These are phyloP conservation scores for Mastomys coucha DNA, from an alignment of 2,113 vertebrate species.

Conservation along the genomic window DNA sequence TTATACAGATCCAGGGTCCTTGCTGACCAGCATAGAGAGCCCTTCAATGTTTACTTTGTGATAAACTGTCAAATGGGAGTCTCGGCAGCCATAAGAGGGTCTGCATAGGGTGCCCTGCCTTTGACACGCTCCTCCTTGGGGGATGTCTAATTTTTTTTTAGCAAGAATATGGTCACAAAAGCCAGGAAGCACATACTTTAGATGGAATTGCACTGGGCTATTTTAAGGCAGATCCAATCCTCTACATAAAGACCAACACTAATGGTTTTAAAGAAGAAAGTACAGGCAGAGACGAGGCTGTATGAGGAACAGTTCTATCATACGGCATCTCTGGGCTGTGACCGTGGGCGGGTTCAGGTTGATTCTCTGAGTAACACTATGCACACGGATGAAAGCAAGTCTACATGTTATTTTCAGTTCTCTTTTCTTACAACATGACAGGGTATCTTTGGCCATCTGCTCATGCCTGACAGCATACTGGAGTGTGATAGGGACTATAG, in stretches of 20 bases:
- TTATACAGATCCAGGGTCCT: neutral
- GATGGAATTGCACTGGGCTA: neutral
- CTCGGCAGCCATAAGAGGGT: neutral
- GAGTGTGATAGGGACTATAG: neutral
- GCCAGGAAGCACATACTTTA: neutral
- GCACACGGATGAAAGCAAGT: fast-evolving
- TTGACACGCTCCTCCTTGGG: neutral
- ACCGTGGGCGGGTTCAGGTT: no score
- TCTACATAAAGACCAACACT: neutral
- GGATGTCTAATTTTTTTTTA: neutral
- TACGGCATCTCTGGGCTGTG: neutral
- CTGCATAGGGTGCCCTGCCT: neutral
- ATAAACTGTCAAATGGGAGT: neutral
- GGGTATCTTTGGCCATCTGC: neutral
- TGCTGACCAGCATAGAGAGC: neutral
- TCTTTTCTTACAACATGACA: neutral
- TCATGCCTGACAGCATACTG: neutral
- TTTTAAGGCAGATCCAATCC: neutral
- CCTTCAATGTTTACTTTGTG: neutral
- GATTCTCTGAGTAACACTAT: neutral
- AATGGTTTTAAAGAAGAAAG: neutral
- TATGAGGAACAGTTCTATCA: neutral
- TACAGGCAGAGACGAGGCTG: neutral
- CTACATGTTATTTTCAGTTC: neutral
- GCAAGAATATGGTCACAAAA: neutral